Evolutionary conservation across 2,797 vertebrate genomes (phyloP).

Genomic region (Chrysocyon brachyurus): DNA sequence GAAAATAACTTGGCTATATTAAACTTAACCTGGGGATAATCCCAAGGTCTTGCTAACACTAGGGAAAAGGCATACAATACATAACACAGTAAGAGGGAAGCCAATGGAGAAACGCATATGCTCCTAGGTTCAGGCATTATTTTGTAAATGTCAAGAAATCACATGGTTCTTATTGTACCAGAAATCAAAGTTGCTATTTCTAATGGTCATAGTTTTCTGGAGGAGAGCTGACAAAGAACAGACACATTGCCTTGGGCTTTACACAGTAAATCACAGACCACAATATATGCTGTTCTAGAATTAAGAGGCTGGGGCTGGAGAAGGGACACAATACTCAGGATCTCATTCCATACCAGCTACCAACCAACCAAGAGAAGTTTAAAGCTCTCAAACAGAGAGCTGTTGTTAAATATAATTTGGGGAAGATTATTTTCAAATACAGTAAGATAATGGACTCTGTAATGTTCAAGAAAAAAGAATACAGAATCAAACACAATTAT

Average conservation of each 20-base stretch:
- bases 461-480: conserved; percentile 38
- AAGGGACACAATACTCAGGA: background rate
- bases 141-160: conserved; percentile 14
- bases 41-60: background rate
- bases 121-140: background rate
- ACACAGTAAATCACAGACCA: background rate
- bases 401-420: background rate
- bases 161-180: background rate
- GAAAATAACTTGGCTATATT: background rate
- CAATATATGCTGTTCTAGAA: background rate
- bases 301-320: background rate
- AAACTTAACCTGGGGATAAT: background rate
- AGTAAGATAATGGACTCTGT: background rate
- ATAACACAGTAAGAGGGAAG: background rate
- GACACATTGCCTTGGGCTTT: background rate
- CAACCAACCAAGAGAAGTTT: background rate
- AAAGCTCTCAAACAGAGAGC: background rate
- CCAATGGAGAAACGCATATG: background rate
- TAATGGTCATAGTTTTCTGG: background rate
- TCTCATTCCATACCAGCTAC: background rate
- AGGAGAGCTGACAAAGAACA: background rate
- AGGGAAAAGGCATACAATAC: background rate
- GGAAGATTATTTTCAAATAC: conserved; percentile 31
- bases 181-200: conserved; percentile 24
- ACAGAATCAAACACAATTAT: background rate